Percentiles rank a stretch among this genome's conserved stretches.
phyloP scores from a whole-genome alignment of 2,888 invertebrate genomes.

The Ellobium chinense region DNA sequence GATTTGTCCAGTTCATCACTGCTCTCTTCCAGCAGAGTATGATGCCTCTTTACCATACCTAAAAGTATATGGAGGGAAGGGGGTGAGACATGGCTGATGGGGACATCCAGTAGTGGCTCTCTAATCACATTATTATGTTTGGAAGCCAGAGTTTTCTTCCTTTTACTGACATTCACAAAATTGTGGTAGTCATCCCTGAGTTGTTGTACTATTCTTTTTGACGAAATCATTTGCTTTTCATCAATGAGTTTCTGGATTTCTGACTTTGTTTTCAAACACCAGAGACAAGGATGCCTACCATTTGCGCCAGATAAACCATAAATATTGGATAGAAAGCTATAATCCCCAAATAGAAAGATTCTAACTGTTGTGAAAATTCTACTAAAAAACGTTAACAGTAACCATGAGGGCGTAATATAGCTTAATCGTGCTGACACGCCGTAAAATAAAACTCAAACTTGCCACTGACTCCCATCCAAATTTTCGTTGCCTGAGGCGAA shows the following conservation, averaged over 20 bases:
- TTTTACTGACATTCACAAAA: neutral
- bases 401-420: too few relatives aligned
- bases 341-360: conserved; percentile 9
- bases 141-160: neutral
- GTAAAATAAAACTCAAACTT: too few relatives aligned
- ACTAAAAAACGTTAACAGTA: too few relatives aligned
- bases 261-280: neutral
- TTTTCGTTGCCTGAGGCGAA: neutral
- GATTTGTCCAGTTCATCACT: neutral
- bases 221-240: too few relatives aligned
- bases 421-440: too few relatives aligned
- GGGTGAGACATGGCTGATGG: neutral
- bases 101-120: neutral
- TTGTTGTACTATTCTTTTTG: neutral
- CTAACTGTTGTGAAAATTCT: neutral
- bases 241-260: neutral
- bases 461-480: neutral
- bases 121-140: neutral
- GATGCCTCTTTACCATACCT: conserved; percentile 3
- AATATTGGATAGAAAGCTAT: neutral
- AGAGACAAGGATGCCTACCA: neutral
- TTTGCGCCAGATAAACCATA: conserved; percentile 1
- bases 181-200: neutral
- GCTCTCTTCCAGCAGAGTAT: neutral
- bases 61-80: neutral